Evolutionary conservation across 2,888 invertebrate species (phyloP), one percentile per base, ranked within the genome.

Genomic region (Auanema sp.): DNA sequence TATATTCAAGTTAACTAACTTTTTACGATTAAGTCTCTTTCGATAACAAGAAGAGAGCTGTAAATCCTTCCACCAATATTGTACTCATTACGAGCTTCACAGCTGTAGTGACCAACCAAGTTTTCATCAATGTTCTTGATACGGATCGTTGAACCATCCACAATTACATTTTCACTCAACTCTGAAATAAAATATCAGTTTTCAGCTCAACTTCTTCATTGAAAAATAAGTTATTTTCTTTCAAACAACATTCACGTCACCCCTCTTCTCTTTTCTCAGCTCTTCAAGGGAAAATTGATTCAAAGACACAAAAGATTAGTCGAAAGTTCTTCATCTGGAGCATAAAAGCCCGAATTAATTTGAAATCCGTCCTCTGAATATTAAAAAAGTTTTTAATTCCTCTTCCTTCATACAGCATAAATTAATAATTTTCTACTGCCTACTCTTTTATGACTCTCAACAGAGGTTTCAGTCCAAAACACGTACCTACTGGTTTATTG

Each of bases 61-160:
- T 51, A 58, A n/a, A 64, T 66, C 33, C 64, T 66, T 25, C 62
- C 67, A 8, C 64, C 57, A 14, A 67, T 44, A 10, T 63, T 60
- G 60, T 66, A 72, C 43, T 74, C 68, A 58, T 76, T 77, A 8
- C 71, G 49, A 6, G 73, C 69, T 40, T 63, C 71, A 62, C 78
- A 78, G 12, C 69, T 65, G 60, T 78, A 78, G 1, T 44, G 65
- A 18, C 75, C 78, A 4, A 64, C 69, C 49, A 76, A 63, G 3
- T 64, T 58, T 42, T 72, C 65, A 21, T 65, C 58, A 41, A 66
- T 58, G 47, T 60, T 67, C 10, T 40, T 52, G 0, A 76, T 51
- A 23, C 52, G 53, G 3, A 76, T 53, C 2, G 61, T 68, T 12
- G 53, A 68, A 23, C 73, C 76, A 24, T 69, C 67, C 55, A 68